Conservation (phyloP, 2,797 vertebrate species). For the Pseudocheirus occidentalis region DNA sequence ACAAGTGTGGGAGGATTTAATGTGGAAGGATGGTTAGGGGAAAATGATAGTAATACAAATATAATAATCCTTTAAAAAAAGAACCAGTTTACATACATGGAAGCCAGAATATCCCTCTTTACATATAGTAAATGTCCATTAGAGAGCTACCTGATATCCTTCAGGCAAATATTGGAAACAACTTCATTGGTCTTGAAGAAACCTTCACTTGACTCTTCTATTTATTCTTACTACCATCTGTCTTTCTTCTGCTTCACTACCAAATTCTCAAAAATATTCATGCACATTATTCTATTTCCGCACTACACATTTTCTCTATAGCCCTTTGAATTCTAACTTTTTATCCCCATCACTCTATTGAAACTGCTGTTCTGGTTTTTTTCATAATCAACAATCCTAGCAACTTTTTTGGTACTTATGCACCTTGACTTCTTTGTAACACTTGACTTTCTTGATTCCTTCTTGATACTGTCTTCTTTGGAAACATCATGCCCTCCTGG, state of each 20-base stretch:
- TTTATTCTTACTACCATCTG: not conserved
- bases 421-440: not conserved
- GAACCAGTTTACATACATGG: not conserved
- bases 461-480: not conserved
- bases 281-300: not conserved
- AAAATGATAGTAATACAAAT: not conserved
- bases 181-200: not conserved
- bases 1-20: not conserved
- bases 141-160: not conserved
- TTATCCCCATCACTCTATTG: not conserved
- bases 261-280: not conserved
- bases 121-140: not conserved
- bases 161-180: not conserved
- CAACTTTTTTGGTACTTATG: not conserved
- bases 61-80: not conserved
- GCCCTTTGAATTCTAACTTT: not conserved
- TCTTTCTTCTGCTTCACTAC: not conserved
- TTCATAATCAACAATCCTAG: not conserved
- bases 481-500: not conserved
- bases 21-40: not conserved
- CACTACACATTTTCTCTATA: not conserved
- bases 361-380: not conserved
- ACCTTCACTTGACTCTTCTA: not conserved
- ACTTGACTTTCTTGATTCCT: not conserved
- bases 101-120: not conserved